Evolutionary conservation across 2,888 invertebrate genomes (phyloP).

Genomic region (Anthrax anthrax): DNA sequence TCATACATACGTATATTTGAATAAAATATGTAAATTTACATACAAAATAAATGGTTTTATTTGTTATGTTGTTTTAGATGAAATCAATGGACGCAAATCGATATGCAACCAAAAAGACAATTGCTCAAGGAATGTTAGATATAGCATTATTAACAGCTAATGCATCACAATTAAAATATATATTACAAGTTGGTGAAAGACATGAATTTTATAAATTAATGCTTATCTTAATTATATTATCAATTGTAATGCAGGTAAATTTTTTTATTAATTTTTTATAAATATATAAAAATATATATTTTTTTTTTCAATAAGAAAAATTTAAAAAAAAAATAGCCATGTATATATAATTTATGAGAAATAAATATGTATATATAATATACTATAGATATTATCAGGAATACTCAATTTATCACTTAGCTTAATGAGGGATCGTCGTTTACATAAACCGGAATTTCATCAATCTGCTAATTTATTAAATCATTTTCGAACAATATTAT

Average conservation of each 20-base stretch:
- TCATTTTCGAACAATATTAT: slow-evolving; percentile 51
- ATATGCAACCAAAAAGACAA: slow-evolving; percentile 85
- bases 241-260: slow-evolving; percentile 71
- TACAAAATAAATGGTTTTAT: no score
- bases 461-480: slow-evolving; percentile 54
- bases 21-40: no score
- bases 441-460: slow-evolving; percentile 55
- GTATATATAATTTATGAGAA: neutral
- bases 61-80: no score
- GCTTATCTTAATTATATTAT: slow-evolving; percentile 62
- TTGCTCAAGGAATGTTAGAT: slow-evolving; percentile 82
- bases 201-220: slow-evolving; percentile 77
- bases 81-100: slow-evolving; percentile 71
- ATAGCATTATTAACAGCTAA: slow-evolving; percentile 78
- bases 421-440: slow-evolving; percentile 60
- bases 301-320: neutral
- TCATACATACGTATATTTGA: no score
- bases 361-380: neutral
- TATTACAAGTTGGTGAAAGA: slow-evolving; percentile 67
- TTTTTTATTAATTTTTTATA: neutral
- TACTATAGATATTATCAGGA: slow-evolving; percentile 54
- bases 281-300: neutral
- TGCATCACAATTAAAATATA: slow-evolving; percentile 76
- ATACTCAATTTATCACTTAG: slow-evolving; percentile 57
- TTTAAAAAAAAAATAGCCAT: neutral